A percentile compares a stretch with the other conserved stretches of the same genome.
Conservation (phyloP, 2,113 vertebrate species). For the Vulpes ferrilata region DNA sequence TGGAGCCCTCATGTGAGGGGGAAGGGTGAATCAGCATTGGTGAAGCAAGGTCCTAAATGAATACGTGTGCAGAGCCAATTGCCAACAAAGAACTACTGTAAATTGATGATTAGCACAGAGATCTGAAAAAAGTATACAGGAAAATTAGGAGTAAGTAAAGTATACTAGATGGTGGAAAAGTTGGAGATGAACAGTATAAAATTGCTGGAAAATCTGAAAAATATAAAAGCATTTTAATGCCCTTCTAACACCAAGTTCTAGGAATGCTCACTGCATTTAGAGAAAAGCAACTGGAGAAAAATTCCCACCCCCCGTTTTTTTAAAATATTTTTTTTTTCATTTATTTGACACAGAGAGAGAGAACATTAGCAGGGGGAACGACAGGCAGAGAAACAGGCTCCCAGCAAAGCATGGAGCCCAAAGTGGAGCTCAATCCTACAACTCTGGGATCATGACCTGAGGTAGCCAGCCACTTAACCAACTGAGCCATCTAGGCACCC, state of each 20-base stretch:
- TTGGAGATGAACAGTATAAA: neutral
- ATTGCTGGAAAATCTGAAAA: neutral
- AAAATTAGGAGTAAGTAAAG: neutral
- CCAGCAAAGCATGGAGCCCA: too few species aligned
- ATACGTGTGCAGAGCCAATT: too few species aligned
- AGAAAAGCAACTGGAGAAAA: neutral
- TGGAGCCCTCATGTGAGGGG: neutral
- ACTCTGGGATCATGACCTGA: too few species aligned
- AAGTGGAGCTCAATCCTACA: too few species aligned
- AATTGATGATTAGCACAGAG: neutral
- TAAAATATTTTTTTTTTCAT: too few species aligned
- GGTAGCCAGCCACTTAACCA: too few species aligned
- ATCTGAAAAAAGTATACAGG: neutral
- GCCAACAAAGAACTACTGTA: neutral
- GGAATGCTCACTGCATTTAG: neutral
- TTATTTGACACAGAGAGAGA: too few species aligned
- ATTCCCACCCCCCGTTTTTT: neutral
- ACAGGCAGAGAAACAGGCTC: too few species aligned
- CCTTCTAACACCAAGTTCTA: neutral
- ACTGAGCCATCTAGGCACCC: too few species aligned
- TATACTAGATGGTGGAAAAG: neutral
- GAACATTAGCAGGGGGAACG: too few species aligned
- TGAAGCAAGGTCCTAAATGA: neutral
- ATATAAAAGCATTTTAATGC: neutral
- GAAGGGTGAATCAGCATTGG: neutral